Evolutionary conservation across 2,797 vertebrate genomes (phyloP).

Genomic region (Poecilia gillii): DNA sequence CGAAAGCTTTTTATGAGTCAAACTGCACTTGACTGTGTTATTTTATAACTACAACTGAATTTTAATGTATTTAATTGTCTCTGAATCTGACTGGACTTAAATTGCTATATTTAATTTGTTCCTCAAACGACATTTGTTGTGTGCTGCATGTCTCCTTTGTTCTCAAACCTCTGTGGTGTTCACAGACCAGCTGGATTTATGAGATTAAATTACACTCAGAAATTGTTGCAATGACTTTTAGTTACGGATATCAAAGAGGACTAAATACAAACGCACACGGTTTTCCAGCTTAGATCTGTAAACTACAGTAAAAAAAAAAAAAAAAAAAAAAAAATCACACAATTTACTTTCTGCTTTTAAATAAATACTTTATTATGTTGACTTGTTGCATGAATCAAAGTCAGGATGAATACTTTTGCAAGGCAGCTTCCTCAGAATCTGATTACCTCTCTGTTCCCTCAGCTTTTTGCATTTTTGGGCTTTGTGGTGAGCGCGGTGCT

Average conservation of each 20-base stretch:
- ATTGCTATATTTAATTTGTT: neutral
- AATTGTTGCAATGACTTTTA: neutral
- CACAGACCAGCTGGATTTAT: neutral
- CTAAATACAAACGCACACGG: neutral
- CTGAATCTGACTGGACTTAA: neutral
- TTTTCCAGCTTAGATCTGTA: neutral
- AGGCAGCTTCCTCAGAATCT: neutral
- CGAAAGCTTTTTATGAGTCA: neutral
- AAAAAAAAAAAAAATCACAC: neutral
- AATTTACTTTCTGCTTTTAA: neutral
- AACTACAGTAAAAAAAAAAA: neutral
- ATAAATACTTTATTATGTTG: neutral
- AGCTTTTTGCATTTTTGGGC: constrained; percentile 92
- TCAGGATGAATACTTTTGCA: neutral
- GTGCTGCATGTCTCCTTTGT: neutral
- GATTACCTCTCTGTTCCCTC: constrained; percentile 6
- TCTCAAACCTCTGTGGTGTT: neutral
- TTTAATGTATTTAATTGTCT: neutral
- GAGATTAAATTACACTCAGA: neutral
- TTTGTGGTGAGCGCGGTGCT: constrained; percentile 92
- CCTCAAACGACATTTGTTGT: neutral
- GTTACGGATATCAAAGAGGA: neutral
- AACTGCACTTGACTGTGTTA: neutral
- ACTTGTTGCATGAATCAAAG: neutral
- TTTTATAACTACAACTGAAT: neutral